phyloP scores from a whole-genome alignment of 2,113 vertebrate species.

The Cyphomyrus discorhynchus region DNA sequence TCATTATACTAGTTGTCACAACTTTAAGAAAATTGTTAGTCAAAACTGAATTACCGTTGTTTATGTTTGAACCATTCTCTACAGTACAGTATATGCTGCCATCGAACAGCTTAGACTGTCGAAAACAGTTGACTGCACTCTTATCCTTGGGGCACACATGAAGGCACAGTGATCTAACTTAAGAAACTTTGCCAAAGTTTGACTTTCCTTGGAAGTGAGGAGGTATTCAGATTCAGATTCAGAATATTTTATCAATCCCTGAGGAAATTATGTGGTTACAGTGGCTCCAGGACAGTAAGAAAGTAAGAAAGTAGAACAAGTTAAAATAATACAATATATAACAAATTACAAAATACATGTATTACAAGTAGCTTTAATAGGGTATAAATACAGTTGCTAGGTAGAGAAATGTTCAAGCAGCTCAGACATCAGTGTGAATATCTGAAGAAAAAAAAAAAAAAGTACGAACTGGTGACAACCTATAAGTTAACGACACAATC shows the following conservation, averaged over 20 bases:
- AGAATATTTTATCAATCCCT: too few species aligned
- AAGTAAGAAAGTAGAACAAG: too few species aligned
- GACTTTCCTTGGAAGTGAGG: not conserved
- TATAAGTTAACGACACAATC: not conserved
- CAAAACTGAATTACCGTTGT: not conserved
- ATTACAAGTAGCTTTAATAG: too few species aligned
- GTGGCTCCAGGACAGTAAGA: too few species aligned
- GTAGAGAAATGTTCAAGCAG: not conserved
- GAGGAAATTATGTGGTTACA: too few species aligned
- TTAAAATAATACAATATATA: too few species aligned
- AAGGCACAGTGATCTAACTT: not conserved
- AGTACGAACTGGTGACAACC: not conserved
- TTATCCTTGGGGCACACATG: not conserved
- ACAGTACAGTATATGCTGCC: not conserved
- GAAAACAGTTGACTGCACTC: not conserved
- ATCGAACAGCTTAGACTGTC: not conserved
- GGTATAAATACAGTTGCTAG: too few species aligned
- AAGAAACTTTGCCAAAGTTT: not conserved
- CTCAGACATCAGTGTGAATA: too few species aligned
- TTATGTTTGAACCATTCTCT: not conserved
- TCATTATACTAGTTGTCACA: not conserved
- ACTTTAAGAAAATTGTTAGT: not conserved
- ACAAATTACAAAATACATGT: too few species aligned
- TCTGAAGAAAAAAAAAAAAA: not conserved
- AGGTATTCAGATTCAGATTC: not conserved